These are phyloP conservation scores for Pygocentrus nattereri DNA, from an alignment of 2,797 vertebrate genomes.

Conservation along the genomic window DNA sequence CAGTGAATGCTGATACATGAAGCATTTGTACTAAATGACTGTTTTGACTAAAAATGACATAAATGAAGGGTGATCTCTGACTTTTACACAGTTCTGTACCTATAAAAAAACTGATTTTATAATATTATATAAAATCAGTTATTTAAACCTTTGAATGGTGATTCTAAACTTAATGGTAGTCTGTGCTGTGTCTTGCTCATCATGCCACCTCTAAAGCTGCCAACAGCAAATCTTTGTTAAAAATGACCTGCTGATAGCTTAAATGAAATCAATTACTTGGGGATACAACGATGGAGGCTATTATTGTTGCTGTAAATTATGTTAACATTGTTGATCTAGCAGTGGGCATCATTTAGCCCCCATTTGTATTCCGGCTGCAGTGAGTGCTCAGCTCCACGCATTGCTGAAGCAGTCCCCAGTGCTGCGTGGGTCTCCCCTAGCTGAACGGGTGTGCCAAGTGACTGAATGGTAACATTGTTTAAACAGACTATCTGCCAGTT, in stretches of 20 bases:
- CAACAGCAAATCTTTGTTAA: constrained; percentile 41
- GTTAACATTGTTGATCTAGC: constrained; percentile 60
- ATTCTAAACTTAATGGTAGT: background rate
- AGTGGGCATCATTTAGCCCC: constrained; percentile 44
- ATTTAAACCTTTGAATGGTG: no score
- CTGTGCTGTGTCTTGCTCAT: background rate
- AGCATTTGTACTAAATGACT: no score
- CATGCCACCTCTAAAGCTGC: background rate
- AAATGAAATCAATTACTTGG: constrained; percentile 56
- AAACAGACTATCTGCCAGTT: constrained; percentile 52
- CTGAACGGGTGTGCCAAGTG: constrained; percentile 51
- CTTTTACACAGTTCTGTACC: no score
- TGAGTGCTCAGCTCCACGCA: background rate
- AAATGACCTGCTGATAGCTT: constrained; percentile 56
- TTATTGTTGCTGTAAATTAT: constrained; percentile 60
- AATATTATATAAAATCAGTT: no score
- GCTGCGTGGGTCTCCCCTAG: constrained; percentile 45
- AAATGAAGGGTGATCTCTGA: no score
- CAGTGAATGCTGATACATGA: no score
- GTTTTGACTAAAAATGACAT: no score
- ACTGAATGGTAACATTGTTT: constrained; percentile 49
- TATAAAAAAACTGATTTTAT: no score
- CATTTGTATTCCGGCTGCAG: constrained; percentile 49
- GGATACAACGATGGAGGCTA: constrained; percentile 34
- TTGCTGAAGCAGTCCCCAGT: constrained; percentile 26